Evolutionary conservation across 1,140 invertebrate genomes (phyloP), one percentile per base, ranked within the genome.

Genomic region (Megalonaias nervosa): DNA sequence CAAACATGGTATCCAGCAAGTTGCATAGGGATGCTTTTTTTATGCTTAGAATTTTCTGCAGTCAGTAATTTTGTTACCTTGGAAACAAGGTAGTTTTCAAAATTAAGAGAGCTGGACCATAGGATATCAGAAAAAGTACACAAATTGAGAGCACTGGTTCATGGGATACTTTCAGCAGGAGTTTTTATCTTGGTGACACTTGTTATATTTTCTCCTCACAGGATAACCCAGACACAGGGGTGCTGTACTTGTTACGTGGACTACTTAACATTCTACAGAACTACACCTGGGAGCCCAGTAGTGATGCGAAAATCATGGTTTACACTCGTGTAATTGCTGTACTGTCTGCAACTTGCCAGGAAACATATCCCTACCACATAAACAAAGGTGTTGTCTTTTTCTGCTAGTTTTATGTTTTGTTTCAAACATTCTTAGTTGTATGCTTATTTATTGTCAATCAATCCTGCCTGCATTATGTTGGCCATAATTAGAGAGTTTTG

Each of bases 211-310:
- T 74, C 67, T 23, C 48, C 72, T 85, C 85, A 15, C 75, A 91
- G 94, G 97, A 98, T 89, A 96, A 95, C 89, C 96, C 97, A 26
- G 96, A 96, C 79, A 93, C 95, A 81, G 95, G 95, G 23, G 88
- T 90, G 48, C 88, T 97, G 14, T 96, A 96, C 90, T 92, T 97
- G 60, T 92, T 95, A 67, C 92, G 95, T 78, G 93, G 94, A 12
- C 89, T 97, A 14, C 87, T 97, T 6, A 96, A 96, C 81, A 93
- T 94, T 9, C 90, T 96, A 17, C 93, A 94, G 82, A 93, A 94
- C 79, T 95, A 93, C 84, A 89, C 83, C 0, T 96, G 95, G 91
- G 94, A 94, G 6, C 91, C 89, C 56, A 91, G 89, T 26, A 92
- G 90, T 38, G 93, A 94, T 65, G 80, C 82, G 6, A 90, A 91